Evolutionary conservation across 1,140 invertebrate genomes (phyloP).

Genomic region (Venustaconcha ellipsiformis): DNA sequence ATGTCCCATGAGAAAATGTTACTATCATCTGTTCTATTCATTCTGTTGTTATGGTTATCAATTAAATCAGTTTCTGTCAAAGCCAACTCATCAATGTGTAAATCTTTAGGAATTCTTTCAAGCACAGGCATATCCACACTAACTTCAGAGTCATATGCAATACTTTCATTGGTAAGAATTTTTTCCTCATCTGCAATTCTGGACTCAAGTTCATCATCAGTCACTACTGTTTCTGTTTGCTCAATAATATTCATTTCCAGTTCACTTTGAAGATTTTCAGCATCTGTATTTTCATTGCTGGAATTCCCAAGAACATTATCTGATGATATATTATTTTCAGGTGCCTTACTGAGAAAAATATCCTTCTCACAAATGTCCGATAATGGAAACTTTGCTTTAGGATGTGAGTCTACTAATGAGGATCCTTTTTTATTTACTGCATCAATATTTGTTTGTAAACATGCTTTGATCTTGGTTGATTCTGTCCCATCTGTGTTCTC

Average conservation of each 20-base stretch:
- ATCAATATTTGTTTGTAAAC: too few species aligned
- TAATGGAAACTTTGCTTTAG: too few species aligned
- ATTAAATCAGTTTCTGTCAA: background rate
- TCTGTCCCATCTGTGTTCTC: too few species aligned
- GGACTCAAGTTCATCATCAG: background rate
- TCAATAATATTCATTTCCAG: background rate
- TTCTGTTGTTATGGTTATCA: background rate
- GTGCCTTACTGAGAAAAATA: too few species aligned
- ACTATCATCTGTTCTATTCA: background rate
- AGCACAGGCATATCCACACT: background rate
- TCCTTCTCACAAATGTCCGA: too few species aligned
- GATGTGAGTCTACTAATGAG: too few species aligned
- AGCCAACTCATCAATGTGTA: background rate
- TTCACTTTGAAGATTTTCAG: background rate
- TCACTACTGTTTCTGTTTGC: background rate
- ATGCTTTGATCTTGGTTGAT: too few species aligned
- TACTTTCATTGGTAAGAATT: background rate
- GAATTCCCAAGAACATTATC: background rate
- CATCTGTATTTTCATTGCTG: background rate
- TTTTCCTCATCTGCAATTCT: background rate
- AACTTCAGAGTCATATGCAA: background rate
- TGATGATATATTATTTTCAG: too few species aligned
- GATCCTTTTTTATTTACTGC: too few species aligned
- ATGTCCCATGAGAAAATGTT: background rate
- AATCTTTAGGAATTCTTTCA: constrained; percentile 6